These are phyloP conservation scores for Holothuria glaberrima DNA, from an alignment of 35 echinoderm and acorn worm genomes.

Conservation along the genomic window DNA sequence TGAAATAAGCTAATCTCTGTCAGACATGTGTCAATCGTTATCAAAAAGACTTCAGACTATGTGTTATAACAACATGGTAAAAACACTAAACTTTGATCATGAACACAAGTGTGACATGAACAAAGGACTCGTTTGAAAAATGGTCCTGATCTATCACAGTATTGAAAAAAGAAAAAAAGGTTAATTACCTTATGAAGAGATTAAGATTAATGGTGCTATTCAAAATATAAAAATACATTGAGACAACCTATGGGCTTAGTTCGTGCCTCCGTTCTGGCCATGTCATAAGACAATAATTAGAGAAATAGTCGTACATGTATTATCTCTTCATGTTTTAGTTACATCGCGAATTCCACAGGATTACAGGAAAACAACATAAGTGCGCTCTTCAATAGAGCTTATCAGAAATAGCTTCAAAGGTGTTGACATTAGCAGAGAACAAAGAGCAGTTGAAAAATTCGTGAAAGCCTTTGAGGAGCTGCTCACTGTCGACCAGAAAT, in stretches of 20 bases:
- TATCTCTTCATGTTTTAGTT: slow-evolving; percentile 32
- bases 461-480: slow-evolving; percentile 9
- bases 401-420: slow-evolving; percentile 21
- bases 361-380: not conserved
- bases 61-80: not conserved
- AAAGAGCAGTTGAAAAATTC: slow-evolving; percentile 4
- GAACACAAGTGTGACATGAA: too few species aligned
- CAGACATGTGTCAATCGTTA: not conserved
- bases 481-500: too few species aligned
- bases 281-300: too few species aligned
- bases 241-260: too few species aligned
- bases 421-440: not conserved
- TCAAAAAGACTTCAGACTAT: not conserved
- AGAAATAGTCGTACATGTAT: not conserved
- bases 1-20: not conserved
- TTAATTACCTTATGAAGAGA: too few species aligned
- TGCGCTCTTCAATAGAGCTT: not conserved
- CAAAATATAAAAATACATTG: too few species aligned
- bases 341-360: slow-evolving; percentile 4
- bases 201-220: too few species aligned
- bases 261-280: too few species aligned
- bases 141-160: too few species aligned
- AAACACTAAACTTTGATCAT: too few species aligned
- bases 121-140: too few species aligned
- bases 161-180: too few species aligned